A percentile compares a stretch with the other conserved stretches of the same genome.
These are phyloP conservation scores for Melanocharis versteri DNA, from an alignment of 2,113 vertebrate species.

Conservation along the genomic window DNA sequence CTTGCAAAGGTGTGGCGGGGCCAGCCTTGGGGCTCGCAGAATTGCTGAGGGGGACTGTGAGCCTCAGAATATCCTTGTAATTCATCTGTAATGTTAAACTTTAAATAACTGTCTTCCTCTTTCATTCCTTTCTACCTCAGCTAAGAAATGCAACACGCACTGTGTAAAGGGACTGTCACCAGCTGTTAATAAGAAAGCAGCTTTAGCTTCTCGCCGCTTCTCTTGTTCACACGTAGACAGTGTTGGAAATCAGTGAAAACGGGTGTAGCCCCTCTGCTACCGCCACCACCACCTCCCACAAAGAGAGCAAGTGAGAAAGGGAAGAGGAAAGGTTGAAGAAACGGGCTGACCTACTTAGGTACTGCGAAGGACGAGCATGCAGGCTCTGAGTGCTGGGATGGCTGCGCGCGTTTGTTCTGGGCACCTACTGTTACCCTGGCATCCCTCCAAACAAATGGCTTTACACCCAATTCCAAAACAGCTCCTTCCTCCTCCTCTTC, in stretches of 20 bases:
- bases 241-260: constrained; percentile 68
- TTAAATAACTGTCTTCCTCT: constrained; percentile 66
- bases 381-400: constrained; percentile 50
- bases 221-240: constrained; percentile 67
- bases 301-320: constrained; percentile 67
- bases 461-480: constrained; percentile 70
- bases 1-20: constrained; percentile 54
- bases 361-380: constrained; percentile 66
- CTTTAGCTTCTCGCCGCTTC: constrained; percentile 61
- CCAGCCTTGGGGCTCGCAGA: constrained; percentile 25
- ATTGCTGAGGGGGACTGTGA: constrained; percentile 43
- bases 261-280: constrained; percentile 68
- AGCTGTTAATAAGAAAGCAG: constrained; percentile 71
- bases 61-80: constrained; percentile 62
- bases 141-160: constrained; percentile 56
- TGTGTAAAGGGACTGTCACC: constrained; percentile 66
- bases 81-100: constrained; percentile 58
- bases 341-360: constrained; percentile 67
- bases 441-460: constrained; percentile 68
- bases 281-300: constrained; percentile 62
- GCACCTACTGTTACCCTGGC: constrained; percentile 69
- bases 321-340: constrained; percentile 69
- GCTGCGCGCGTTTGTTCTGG: constrained; percentile 62
- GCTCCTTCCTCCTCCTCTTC: constrained; percentile 70
- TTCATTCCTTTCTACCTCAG: constrained; percentile 51